Conservation (phyloP, 2,113 vertebrate genomes). For the Sclerurus mexicanus region DNA sequence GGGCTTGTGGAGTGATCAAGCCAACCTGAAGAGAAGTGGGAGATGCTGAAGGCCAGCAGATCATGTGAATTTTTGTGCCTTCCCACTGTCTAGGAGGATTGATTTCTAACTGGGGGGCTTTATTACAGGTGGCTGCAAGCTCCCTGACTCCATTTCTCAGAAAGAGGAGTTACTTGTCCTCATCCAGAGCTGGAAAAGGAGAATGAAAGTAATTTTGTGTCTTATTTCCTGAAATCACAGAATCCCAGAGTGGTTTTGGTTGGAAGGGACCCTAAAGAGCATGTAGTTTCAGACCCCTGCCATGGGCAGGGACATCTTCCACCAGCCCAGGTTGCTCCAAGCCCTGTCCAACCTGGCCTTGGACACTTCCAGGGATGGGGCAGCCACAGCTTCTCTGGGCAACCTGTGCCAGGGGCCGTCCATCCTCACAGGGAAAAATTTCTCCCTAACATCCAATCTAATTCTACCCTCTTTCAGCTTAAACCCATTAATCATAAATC, state of each 20-base stretch:
- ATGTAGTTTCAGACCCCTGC: background rate
- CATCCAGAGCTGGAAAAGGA: background rate
- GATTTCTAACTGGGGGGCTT: background rate
- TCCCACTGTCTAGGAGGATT: background rate
- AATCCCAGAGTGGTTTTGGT: background rate
- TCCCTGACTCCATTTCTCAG: background rate
- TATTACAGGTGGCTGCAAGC: background rate
- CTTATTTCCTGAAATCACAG: background rate
- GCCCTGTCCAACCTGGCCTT: background rate
- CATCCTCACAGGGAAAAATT: background rate
- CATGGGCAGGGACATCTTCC: background rate
- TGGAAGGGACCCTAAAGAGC: background rate
- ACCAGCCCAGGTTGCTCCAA: background rate
- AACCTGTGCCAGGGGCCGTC: background rate
- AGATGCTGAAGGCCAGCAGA: background rate
- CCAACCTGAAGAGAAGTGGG: background rate
- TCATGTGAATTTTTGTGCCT: background rate
- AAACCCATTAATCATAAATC: background rate
- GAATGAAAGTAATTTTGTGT: background rate
- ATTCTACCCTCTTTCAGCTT: background rate
- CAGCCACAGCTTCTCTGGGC: background rate
- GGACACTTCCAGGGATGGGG: background rate
- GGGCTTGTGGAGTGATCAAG: background rate
- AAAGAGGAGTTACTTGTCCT: background rate
- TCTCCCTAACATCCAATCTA: background rate